Percentiles rank a stretch among this genome's conserved stretches.
phyloP scores from a whole-genome alignment of 2,113 vertebrate genomes.

The Arizona elegans region DNA sequence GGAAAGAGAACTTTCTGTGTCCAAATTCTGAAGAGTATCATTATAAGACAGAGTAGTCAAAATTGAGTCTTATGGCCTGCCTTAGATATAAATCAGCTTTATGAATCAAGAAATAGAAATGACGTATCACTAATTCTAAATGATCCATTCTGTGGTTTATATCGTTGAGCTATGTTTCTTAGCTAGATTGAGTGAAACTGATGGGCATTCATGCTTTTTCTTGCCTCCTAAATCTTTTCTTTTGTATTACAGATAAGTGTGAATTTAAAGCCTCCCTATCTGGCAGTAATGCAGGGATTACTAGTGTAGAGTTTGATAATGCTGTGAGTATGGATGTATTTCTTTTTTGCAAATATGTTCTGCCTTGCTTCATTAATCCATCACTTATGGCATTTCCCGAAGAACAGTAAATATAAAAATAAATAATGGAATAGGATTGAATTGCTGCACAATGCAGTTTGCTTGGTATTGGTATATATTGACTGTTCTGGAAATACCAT shows the following conservation, averaged over 20 bases:
- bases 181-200: neutral
- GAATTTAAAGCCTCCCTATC: slow-evolving; percentile 88
- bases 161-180: neutral
- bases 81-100: neutral
- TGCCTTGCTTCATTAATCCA: neutral
- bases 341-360: neutral
- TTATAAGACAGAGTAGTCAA: neutral
- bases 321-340: slow-evolving; percentile 77
- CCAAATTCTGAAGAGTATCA: neutral
- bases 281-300: slow-evolving; percentile 97
- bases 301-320: slow-evolving; percentile 96
- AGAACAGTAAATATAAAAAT: neutral
- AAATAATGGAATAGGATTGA: neutral
- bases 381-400: neutral
- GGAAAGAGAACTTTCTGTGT: neutral
- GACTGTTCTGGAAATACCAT: no score
- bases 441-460: neutral
- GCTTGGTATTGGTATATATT: neutral
- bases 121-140: neutral
- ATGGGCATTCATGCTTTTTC: neutral
- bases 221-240: slow-evolving; percentile 15
- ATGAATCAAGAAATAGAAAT: neutral
- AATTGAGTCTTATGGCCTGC: neutral
- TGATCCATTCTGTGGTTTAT: neutral
- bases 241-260: slow-evolving; percentile 80